These are phyloP conservation scores for Patella caerulea DNA, from an alignment of 2,888 invertebrate species.

Conservation along the genomic window DNA sequence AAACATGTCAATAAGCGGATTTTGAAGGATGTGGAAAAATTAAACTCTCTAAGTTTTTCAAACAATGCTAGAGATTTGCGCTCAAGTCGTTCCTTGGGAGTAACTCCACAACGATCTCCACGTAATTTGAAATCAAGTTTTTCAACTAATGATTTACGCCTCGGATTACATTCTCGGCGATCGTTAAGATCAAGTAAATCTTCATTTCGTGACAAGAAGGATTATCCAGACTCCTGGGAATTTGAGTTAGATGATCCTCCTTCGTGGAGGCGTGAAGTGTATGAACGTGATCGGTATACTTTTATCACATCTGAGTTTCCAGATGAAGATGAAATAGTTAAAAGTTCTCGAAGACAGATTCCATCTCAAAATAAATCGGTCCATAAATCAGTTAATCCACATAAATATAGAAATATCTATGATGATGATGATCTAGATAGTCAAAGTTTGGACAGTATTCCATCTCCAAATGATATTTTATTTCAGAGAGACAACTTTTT, in stretches of 20 bases:
- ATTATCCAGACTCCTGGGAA: neutral
- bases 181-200: neutral
- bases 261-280: neutral
- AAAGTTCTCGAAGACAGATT: too few species aligned
- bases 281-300: neutral
- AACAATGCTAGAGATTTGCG: neutral
- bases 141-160: neutral
- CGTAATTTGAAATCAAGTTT: neutral
- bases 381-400: neutral
- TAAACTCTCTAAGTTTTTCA: neutral
- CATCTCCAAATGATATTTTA: neutral
- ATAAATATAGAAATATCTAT: neutral
- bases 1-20: conserved; percentile 1
- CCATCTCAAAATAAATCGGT: neutral
- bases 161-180: neutral
- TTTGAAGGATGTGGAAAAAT: neutral
- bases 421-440: neutral
- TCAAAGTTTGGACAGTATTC: neutral
- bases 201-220: neutral
- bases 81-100: neutral
- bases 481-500: neutral
- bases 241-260: neutral
- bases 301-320: neutral
- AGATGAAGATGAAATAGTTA: neutral
- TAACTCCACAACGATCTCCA: neutral